A percentile compares a stretch with the other conserved stretches of the same genome.
Evolutionary conservation across 1,140 invertebrate species (phyloP).

Genomic region (Procambarus virginalis): DNA sequence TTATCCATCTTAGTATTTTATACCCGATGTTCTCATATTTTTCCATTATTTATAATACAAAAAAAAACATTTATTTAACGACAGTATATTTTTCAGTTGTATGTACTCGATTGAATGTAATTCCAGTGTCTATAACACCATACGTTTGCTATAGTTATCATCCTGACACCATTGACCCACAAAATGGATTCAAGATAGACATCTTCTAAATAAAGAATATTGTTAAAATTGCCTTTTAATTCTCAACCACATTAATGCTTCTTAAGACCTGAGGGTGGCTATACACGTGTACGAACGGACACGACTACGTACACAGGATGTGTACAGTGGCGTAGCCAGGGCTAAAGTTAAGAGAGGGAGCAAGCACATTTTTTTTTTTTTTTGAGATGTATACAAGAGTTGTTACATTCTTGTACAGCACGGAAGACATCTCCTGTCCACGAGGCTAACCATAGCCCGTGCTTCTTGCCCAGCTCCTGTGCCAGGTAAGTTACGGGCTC

Average conservation of each 20-base stretch:
- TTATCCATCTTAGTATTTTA: conserved; percentile 8
- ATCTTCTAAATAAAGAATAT: conserved; percentile 9
- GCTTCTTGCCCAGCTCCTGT: too few species aligned
- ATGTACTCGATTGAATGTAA: background rate
- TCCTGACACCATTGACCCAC: background rate
- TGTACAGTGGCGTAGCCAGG: too few species aligned
- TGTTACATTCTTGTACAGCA: too few species aligned
- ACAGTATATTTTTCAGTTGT: background rate
- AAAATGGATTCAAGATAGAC: background rate
- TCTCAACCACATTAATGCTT: background rate
- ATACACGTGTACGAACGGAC: too few species aligned
- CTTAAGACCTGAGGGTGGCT: too few species aligned
- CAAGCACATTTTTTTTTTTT: too few species aligned
- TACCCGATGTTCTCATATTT: background rate
- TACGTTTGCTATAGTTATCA: background rate
- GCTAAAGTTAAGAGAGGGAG: too few species aligned
- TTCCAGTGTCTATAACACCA: conserved; percentile 1
- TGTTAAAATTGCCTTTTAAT: background rate
- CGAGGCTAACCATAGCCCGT: too few species aligned
- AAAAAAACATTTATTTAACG: background rate
- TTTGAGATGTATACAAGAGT: too few species aligned
- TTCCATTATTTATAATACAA: background rate
- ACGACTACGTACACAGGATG: too few species aligned
- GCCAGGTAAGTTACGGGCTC: too few species aligned
- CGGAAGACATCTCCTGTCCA: too few species aligned